phyloP scores from a whole-genome alignment of 2,797 vertebrate species.

The Microchirus variegatus region DNA sequence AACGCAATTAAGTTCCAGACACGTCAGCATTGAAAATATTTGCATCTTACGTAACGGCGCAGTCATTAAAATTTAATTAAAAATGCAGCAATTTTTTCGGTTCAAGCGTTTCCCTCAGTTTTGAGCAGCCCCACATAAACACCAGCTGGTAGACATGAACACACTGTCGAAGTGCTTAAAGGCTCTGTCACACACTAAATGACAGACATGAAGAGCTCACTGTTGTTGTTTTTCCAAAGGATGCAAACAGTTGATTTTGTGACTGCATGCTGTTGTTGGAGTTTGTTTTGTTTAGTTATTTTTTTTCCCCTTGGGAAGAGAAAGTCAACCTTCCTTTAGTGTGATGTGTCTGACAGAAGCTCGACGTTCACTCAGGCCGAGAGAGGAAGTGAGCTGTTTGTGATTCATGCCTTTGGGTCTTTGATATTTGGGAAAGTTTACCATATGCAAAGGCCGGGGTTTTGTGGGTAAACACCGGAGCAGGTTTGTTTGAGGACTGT shows the following conservation, averaged over 20 bases:
- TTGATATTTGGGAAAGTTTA: slow-evolving; percentile 32
- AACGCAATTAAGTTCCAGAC: no score
- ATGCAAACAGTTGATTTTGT: slow-evolving; percentile 12
- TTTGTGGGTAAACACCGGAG: slow-evolving; percentile 39
- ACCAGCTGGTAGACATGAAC: background rate
- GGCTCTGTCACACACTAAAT: background rate
- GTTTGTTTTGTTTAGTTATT: no score
- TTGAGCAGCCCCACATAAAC: background rate
- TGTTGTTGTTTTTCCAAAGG: slow-evolving; percentile 17
- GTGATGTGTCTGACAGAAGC: slow-evolving; percentile 31
- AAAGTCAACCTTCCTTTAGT: slow-evolving; percentile 22
- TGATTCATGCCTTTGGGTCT: slow-evolving; percentile 35
- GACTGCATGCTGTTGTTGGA: slow-evolving; percentile 9
- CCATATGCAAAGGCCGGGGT: slow-evolving; percentile 23
- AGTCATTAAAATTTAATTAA: background rate
- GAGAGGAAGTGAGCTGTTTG: slow-evolving; percentile 27
- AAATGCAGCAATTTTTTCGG: background rate
- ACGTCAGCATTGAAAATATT: background rate
- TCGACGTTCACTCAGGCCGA: slow-evolving; percentile 27
- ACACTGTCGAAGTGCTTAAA: background rate
- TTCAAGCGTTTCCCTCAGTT: slow-evolving; percentile 10
- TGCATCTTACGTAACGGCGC: slow-evolving; percentile 31
- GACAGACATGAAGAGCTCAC: slow-evolving; percentile 1
- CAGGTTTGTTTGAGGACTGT: slow-evolving; percentile 31
- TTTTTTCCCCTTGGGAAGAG: background rate